phyloP scores from a whole-genome alignment of 2,113 vertebrate genomes.

The Gobius niger region DNA sequence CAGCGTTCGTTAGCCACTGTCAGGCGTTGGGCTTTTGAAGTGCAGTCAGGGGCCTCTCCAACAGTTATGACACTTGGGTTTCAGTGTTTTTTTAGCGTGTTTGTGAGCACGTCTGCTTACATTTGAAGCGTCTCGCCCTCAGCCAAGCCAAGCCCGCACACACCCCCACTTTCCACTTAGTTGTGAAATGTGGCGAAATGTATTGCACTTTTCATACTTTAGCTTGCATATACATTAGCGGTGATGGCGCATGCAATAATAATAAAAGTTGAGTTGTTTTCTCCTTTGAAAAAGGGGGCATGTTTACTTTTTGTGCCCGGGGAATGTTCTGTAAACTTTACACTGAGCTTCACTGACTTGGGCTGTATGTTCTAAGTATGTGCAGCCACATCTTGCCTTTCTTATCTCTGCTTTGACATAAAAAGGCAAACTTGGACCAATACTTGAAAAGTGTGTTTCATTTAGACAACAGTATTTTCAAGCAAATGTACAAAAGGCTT shows the following conservation, averaged over 20 bases:
- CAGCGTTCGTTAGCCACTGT: slow-evolving; percentile 72
- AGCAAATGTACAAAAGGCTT: too few species aligned
- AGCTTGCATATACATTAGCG: slow-evolving; percentile 38
- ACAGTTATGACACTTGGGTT: slow-evolving; percentile 55
- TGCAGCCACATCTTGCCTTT: background rate
- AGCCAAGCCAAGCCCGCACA: background rate
- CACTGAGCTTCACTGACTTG: slow-evolving; percentile 32
- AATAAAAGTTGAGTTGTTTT: slow-evolving; percentile 16
- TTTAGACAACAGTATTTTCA: too few species aligned
- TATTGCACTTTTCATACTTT: slow-evolving; percentile 23
- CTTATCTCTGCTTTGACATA: background rate
- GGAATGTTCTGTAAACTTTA: background rate
- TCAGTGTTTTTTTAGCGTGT: slow-evolving; percentile 44
- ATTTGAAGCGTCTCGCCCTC: slow-evolving; percentile 35
- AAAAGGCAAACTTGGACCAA: background rate
- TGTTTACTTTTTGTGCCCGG: slow-evolving; percentile 15
- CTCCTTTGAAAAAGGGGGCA: background rate
- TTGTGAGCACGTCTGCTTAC: slow-evolving; percentile 28
- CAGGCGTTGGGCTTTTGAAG: slow-evolving; percentile 67
- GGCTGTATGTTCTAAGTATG: background rate
- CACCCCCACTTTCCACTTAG: background rate
- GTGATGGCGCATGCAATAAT: slow-evolving; percentile 33
- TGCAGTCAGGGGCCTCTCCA: slow-evolving; percentile 57
- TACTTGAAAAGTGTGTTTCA: too few species aligned
- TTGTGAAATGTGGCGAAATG: slow-evolving; percentile 32